Base-by-base conservation (phyloP, 2,888 invertebrate genomes). In the Nycteola revayana region DNA sequence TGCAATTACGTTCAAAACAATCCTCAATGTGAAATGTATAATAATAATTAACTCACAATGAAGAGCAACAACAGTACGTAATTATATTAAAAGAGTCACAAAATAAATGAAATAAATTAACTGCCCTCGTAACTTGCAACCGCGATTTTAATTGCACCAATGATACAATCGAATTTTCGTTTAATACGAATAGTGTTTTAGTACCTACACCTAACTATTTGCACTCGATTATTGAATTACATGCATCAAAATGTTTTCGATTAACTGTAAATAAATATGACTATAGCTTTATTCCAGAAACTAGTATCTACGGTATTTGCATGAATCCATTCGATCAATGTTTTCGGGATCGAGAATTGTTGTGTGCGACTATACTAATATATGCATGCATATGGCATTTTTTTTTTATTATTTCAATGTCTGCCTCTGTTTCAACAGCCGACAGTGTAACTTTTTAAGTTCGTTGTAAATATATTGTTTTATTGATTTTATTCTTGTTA, bases 61-160 rank as follows among this genome's bases (percentile, higher is more conserved):
- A 40, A 35, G 29, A 37, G n/a, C n/a, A n/a, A 31, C 28, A 41
- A 28, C 39, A 32, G 26, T 32, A 28, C 36, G 40, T 45, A 32
- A 42, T 32, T 18, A 26, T 29, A 42, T 53, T 42, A 39, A 50
- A 56, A 56, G 49, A 38, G 34, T 34, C 32, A 26, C 26, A 31
- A 46, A 52, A 42, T 42, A 42, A 53, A 56, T 53, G 42, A 43
- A 42, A 36, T 43, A 49, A 55, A 55, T 55, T 55, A 55, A 43
- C 39, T 27, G 20, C 29, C 24, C 17, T 24, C 36, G 42, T 37
- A 37, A 32, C 35, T 39, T 45, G 38, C 37, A 25, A 49, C 43
- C 46, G 25, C 52, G 14, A 25, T 46, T 44, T 52, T 55, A 55
- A 55, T 52, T 55, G 52, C 37, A 42, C 34, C 32, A 48, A 36